Evolutionary conservation across 2,888 invertebrate genomes (phyloP).

Genomic region (Coelogynopora nodosa): DNA sequence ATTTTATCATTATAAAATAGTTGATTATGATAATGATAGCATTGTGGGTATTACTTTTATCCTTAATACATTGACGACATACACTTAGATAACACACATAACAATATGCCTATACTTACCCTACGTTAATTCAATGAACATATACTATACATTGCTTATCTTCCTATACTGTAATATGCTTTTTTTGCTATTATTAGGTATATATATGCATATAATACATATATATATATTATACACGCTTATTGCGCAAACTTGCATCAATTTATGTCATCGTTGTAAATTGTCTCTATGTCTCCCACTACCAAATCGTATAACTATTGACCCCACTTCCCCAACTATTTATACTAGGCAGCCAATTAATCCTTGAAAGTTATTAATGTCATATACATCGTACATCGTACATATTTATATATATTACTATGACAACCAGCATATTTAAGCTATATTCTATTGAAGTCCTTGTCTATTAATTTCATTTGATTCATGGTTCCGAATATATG

Average conservation of each 20-base stretch:
- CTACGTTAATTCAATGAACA: not conserved
- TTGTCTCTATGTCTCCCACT: not conserved
- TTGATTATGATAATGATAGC: too few species aligned
- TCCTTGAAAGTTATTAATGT: constrained; percentile 24
- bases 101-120: constrained; percentile 17
- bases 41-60: too few species aligned
- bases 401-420: not conserved
- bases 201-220: too few species aligned
- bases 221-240: too few species aligned
- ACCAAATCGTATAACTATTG: too few species aligned
- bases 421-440: too few species aligned
- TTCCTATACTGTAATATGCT: not conserved
- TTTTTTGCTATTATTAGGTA: not conserved
- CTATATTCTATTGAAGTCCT: not conserved
- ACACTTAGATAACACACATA: not conserved
- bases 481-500: constrained; percentile 7
- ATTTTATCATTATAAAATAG: too few species aligned
- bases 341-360: constrained; percentile 21
- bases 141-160: not conserved
- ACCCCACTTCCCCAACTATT: not conserved
- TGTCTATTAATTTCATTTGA: constrained; percentile 23
- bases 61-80: too few species aligned
- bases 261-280: constrained; percentile 6
- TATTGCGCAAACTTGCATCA: not conserved
- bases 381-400: not conserved